Conservation (phyloP, 2,113 vertebrate species). For the Garra rufa region DNA sequence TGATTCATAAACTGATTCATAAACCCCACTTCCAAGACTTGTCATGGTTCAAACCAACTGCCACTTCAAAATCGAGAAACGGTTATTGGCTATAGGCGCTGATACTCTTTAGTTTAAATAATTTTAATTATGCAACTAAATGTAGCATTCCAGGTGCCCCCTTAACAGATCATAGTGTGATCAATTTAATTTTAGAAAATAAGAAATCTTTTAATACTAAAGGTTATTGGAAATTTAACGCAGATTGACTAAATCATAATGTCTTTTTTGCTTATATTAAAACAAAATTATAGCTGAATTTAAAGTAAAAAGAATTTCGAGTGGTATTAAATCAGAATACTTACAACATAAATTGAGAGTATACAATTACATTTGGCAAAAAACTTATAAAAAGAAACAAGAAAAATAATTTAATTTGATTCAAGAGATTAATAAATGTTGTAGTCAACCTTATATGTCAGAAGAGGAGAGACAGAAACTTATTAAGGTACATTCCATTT, state of each 20-base stretch:
- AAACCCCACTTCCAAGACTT: too few relatives aligned
- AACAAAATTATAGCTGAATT: constrained; percentile 18
- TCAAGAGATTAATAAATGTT: constrained; percentile 25
- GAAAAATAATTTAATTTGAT: not conserved
- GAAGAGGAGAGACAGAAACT: constrained; percentile 25
- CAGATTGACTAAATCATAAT: constrained; percentile 9
- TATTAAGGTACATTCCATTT: not conserved
- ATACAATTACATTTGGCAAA: constrained; percentile 33
- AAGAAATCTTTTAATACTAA: not conserved
- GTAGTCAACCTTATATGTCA: not conserved
- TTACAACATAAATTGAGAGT: constrained; percentile 32
- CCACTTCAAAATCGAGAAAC: too few relatives aligned
- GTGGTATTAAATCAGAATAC: constrained; percentile 40
- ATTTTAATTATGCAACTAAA: too few relatives aligned
- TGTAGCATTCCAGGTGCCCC: too few relatives aligned
- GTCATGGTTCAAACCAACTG: too few relatives aligned
- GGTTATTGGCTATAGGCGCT: too few relatives aligned
- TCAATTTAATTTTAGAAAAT: constrained; percentile 1
- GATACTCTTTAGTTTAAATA: too few relatives aligned
- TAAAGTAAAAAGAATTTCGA: constrained; percentile 4
- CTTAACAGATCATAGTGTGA: too few relatives aligned
- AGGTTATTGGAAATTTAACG: constrained; percentile 44
- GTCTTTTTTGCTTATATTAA: constrained; percentile 20
- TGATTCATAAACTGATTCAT: too few relatives aligned
- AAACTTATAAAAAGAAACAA: constrained; percentile 1